Base-by-base conservation (phyloP, 2,888 invertebrate genomes). In the Tenodera sinensis region DNA sequence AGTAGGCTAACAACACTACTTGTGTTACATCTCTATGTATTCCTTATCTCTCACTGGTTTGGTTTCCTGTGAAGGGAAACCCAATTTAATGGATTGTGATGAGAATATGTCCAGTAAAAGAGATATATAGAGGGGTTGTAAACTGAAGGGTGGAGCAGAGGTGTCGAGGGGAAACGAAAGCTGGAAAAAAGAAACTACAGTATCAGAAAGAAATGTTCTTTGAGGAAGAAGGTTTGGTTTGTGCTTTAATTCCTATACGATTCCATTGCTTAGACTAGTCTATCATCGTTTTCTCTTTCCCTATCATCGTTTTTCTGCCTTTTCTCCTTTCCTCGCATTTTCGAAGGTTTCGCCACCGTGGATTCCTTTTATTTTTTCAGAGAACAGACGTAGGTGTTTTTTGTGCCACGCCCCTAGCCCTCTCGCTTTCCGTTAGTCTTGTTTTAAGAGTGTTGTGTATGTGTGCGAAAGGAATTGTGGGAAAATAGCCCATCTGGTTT, bases 401-500 rank as follows among this genome's bases (percentile, higher is more conserved):
- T 71, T 71, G 15, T 71, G 25, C 54, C 54, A 71, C 25, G 54
- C 54, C 54, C 54, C 54, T 71, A 71, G 54, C 54, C 54, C 54
- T 71, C 54, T 71, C 54, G 87, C 83, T 83, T 87, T 42, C 82
- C 42, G 83, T 82, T 82, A 82, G 83, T 87, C 87, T 87, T 83
- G 30, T 87, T 87, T 87, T 83, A 83, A 81, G 87, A 30, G 87
- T 27, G 86, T 27, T 28, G 28, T 27, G 30, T 81, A 82, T 87
- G 82, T 42, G 34, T 25, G 42, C 83, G 42, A 42, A 87, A 87
- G 87, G 83, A 87, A 87, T 87, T 83, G 87, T 87, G 87, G 87
- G 87, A 87, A 87, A 87, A 87, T 87, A 81, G 83, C 87, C 87
- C 87, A 87, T 87, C 87, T 87, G 87, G 34, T 87, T 87, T 71